Conservation (phyloP, 2,888 invertebrate species). For the Acrobasis repandana region DNA sequence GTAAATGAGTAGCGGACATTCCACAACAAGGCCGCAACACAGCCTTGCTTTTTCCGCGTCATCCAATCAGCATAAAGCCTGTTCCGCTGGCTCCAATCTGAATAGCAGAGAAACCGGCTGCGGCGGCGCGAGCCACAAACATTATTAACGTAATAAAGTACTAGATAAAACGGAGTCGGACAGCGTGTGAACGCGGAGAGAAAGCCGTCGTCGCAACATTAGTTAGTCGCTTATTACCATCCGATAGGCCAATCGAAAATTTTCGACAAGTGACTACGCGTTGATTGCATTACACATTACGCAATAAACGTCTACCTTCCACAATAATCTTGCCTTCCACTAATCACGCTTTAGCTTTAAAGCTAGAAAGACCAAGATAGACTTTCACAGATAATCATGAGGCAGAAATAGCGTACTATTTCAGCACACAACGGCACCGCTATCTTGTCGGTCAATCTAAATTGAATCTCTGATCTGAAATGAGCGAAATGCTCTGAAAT, state of each 20-base stretch:
- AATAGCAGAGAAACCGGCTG: constrained; percentile 72
- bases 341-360: constrained; percentile 20
- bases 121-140: constrained; percentile 71
- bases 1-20: constrained; percentile 58
- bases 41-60: constrained; percentile 79
- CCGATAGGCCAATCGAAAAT: constrained; percentile 52
- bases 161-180: constrained; percentile 76
- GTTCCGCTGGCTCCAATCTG: constrained; percentile 64
- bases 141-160: constrained; percentile 79
- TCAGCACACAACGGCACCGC: constrained; percentile 46
- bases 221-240: constrained; percentile 60
- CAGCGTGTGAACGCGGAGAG: constrained; percentile 80
- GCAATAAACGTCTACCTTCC: constrained; percentile 42
- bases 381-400: constrained; percentile 44
- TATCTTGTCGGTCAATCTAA: constrained; percentile 66
- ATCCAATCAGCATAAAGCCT: constrained; percentile 73
- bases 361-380: constrained; percentile 29
- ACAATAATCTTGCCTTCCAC: neutral
- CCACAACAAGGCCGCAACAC: constrained; percentile 72
- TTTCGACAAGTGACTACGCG: constrained; percentile 50
- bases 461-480: constrained; percentile 66
- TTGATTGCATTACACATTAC: constrained; percentile 48
- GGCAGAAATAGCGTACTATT: constrained; percentile 55
- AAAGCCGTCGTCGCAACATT: constrained; percentile 77
- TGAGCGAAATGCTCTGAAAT: constrained; percentile 58